Evolutionary conservation across 2,797 vertebrate species (phyloP).

Genomic region (Monodelphis domestica): DNA sequence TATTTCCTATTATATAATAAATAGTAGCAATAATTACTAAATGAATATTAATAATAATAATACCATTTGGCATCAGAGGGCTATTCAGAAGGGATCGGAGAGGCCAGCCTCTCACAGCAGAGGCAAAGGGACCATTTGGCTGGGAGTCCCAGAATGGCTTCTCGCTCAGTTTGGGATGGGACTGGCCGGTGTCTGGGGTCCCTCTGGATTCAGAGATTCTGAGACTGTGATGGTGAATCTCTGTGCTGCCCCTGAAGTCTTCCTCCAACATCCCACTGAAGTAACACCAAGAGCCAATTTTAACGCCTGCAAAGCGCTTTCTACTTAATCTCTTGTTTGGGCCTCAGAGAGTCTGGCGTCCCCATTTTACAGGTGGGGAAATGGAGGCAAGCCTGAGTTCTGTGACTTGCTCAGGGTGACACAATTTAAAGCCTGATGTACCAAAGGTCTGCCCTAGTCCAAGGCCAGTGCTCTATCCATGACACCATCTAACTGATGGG

Average conservation of each 20-base stretch:
- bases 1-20: too few relatives aligned
- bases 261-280: background rate
- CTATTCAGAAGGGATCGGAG: background rate
- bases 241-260: background rate
- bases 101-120: background rate
- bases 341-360: background rate
- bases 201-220: background rate
- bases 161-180: background rate
- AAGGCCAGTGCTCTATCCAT: background rate
- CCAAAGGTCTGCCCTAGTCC: too few relatives aligned
- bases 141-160: background rate
- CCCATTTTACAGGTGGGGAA: background rate
- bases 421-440: background rate
- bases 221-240: background rate
- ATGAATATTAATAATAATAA: background rate
- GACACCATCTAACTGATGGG: background rate
- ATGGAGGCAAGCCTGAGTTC: background rate
- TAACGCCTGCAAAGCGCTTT: background rate
- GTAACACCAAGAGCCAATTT: background rate
- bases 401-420: too few relatives aligned
- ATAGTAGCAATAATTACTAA: too few relatives aligned
- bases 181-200: background rate
- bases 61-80: background rate
- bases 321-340: background rate
- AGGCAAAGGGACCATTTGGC: background rate